Evolutionary conservation across 2,797 vertebrate genomes (phyloP), one percentile per base, ranked within the genome.

Genomic region (Muscicapa striata): DNA sequence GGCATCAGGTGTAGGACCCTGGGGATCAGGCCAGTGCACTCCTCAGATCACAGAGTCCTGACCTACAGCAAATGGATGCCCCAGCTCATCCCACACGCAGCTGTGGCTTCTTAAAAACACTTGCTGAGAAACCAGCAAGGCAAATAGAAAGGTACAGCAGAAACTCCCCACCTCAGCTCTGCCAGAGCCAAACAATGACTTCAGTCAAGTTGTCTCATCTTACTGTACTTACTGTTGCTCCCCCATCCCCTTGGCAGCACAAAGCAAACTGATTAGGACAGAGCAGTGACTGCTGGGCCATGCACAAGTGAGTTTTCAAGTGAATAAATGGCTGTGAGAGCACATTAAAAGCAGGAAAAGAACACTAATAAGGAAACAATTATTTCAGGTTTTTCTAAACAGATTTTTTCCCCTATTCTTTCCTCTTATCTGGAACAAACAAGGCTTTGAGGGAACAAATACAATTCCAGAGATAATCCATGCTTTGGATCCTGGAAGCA

Each of bases 401-500:
- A 5, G 14, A 22, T 66, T 70, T 85, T 58, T 58, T 79, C 51
- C 45, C 38, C 16, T 62, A 84, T 76, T 95, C 77, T 81, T 88
- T 80, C 36, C 40, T 66, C 84, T 89, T 89, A 80, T 89, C 86
- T 84, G 48, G 45, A 94, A 84, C 69, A 87, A 87, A 66, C 38
- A 74, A 87, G 89, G 75, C 66, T 84, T 36, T 41, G 32, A 82
- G 43, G 43, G 55, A 93, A 83, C 62, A 92, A 94, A 88, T 72
- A 88, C 52, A 89, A 70, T 73, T 90, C 83, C 89, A 93, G 74
- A 82, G 87, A 93, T 84, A 94, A 97, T 84, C 91, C 85, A 58
- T 4, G n/a, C 58, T 58, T 94, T 81, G 95, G 79, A 84, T 94
- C 72, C 81, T 67, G 63, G 58, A 96, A 94, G 64, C 32, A 11